Base-by-base conservation (phyloP, 2,888 invertebrate genomes). In the Pharmacophagus antenor region DNA sequence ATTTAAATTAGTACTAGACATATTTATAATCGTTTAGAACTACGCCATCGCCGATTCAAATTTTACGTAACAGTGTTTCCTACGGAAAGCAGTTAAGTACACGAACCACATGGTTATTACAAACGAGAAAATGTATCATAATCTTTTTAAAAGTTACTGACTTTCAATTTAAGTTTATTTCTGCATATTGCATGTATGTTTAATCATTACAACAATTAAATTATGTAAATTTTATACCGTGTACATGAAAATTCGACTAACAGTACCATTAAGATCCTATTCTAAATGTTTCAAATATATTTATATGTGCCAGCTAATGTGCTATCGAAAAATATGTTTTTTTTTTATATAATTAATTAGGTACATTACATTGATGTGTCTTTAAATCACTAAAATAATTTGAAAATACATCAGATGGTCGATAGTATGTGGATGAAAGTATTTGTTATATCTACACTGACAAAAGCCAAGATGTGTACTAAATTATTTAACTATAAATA, bases 301-400 rank as follows among this genome's bases (percentile, higher is more conserved):
- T 17, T 56, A 56, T 61, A 61, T 23, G 61, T 56, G 61, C 61
- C 56, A 25, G 41, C 61, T 61, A 61, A 61, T 48, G 63, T 63
- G 63, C 61, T 56, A 49, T 63, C 63, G 42, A 63, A 63, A 63
- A 63, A 63, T 61, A 63, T 53, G 15, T 58, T 49, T 61, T 41
- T 49, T 61, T 41, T 41, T 52, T 49, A 54, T 50, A 44, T 54
- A 6, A 17, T 46, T 54, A 56, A 50, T 57, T 62, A 56, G 48
- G 59, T 62, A 62, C 62, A 59, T 56, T 56, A 56, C 37, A 53
- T 50, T 44, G 62, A 55, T 37, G 57, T 54, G 57, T 61, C 0
- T 41, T 21, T 41, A 21, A 15, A 57, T 57, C 50, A 42, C 48
- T 41, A 61, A 61, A 41, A 42, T 42, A 52, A 42, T 50, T 62